Evolutionary conservation across 2,888 invertebrate genomes (phyloP), one percentile per base, ranked within the genome.

Genomic region (Lasioglossum leucozonium): DNA sequence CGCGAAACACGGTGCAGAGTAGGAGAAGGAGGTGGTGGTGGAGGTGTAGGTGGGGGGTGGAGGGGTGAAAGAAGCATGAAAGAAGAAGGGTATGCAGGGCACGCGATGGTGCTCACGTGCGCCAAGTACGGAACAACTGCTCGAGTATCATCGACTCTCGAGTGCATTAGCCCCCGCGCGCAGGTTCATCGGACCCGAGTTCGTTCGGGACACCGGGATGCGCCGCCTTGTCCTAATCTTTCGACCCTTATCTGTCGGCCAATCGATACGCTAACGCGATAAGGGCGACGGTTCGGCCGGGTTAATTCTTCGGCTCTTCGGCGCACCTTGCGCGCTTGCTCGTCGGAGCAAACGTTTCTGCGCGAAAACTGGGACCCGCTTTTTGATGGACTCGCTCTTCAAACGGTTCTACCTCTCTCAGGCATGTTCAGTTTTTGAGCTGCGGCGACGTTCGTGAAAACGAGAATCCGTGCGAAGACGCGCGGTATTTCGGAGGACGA

Each of bases 21-120:
- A n/a, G 55, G 55, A n/a, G n/a, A 10, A n/a, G 71, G 58, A 3
- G 30, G 18, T 16, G n/a, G 4, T 58, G 30, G 18, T 16, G n/a
- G 6, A 69, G n/a, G 37, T 42, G 47, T 10, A 2, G 37, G 87
- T n/a, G 84, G 88, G 87, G 91, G 55, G 10, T 10, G n/a, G n/a
- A n/a, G 55, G 11, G 71, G 51, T 62, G 76, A 85, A 85, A 89
- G 82, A 76, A 74, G 62, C 77, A 82, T 55, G 85, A 84, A 75
- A 88, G 88, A 87, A 88, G 91, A 89, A 92, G 91, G 91, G 92
- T 92, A 92, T 92, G 93, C 92, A 92, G 94, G 93, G 91, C 93
- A 93, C 93, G 93, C 93, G 94, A 94, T 93, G 92, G 90, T 89
- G 91, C 93, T 94, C 93, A 92, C 92, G 93, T 92, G 93, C 90